phyloP scores from a whole-genome alignment of 2,797 vertebrate genomes.

The Lacerta viridis region DNA sequence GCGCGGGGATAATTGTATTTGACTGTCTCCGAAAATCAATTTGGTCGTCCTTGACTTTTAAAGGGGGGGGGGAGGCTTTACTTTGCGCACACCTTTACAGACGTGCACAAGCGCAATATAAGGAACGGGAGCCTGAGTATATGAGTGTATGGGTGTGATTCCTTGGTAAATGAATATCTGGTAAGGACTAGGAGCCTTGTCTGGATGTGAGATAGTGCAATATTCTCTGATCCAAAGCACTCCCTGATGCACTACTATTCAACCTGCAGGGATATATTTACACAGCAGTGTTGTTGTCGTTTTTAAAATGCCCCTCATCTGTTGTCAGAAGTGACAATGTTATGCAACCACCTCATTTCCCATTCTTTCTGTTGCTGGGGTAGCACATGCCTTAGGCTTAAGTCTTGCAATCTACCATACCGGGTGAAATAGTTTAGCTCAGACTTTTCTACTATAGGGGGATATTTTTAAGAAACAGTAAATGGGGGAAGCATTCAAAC shows the following conservation, averaged over 20 bases:
- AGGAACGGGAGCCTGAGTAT: neutral
- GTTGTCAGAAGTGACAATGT: neutral
- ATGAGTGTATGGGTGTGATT: neutral
- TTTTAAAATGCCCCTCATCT: neutral
- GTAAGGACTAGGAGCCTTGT: neutral
- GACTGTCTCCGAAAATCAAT: conserved; percentile 40
- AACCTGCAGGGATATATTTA: neutral
- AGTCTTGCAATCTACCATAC: too few relatives aligned
- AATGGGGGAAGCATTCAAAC: too few relatives aligned
- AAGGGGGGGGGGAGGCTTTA: too few relatives aligned
- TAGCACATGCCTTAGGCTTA: too few relatives aligned
- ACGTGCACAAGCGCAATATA: neutral
- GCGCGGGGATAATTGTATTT: conserved; percentile 65
- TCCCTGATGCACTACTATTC: neutral
- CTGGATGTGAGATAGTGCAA: neutral
- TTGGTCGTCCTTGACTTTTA: neutral
- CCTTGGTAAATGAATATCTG: neutral
- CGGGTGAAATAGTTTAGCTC: neutral
- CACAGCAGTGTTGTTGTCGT: too few relatives aligned
- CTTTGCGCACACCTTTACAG: neutral
- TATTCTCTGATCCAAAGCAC: neutral
- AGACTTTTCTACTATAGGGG: neutral
- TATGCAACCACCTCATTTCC: neutral
- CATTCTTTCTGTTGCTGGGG: neutral
- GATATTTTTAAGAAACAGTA: too few relatives aligned